Evolutionary conservation across 2,113 vertebrate genomes (phyloP), one percentile per base, ranked within the genome.

Genomic region (Callipepla californica): DNA sequence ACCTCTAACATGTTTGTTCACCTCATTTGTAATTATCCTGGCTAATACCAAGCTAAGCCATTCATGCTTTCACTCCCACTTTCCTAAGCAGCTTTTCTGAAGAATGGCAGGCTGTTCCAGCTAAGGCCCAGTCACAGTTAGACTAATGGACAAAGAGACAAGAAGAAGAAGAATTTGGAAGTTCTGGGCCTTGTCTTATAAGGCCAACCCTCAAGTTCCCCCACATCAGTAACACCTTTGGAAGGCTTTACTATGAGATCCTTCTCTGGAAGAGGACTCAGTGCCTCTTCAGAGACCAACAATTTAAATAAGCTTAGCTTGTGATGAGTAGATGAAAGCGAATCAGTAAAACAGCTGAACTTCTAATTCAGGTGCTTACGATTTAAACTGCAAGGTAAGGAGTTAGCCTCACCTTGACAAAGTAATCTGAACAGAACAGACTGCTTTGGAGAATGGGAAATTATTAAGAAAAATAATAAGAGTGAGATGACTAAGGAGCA

Each of bases 291-390:
- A 25, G 11, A 62, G 19, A 36, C 30, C 61, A 69, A 7, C 6
- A 34, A 57, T 51, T 40, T 32, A 45, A 13, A 70, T 32, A 11
- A 77, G 81, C 40, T 73, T 32, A 51, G 68, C 11, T 80, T 19
- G 50, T 44, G 50, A 55, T 30, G 13, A 13, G 8, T 8, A 3
- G 0, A 1, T 17, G 55, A 32, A 32, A 66, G 15, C 2, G 2
- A 38, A 57, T 70, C 59, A 74, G 36, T 42, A 62, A 42, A 62
- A 14, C 6, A 53, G 50, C 61, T 30, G 36, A 58, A 61, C 11
- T 77, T 87, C 23, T 20, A 68, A 22, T 47, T 45, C 11, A 40
- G 7, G 9, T 1, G 32, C 18, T 44, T 38, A 23, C 42, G 25
- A 66, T 47, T 62, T 9, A 28, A 74, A 67, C 25, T 12, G 55